Conservation (phyloP, 2,888 invertebrate genomes). For the Himalopsyche anomala region DNA sequence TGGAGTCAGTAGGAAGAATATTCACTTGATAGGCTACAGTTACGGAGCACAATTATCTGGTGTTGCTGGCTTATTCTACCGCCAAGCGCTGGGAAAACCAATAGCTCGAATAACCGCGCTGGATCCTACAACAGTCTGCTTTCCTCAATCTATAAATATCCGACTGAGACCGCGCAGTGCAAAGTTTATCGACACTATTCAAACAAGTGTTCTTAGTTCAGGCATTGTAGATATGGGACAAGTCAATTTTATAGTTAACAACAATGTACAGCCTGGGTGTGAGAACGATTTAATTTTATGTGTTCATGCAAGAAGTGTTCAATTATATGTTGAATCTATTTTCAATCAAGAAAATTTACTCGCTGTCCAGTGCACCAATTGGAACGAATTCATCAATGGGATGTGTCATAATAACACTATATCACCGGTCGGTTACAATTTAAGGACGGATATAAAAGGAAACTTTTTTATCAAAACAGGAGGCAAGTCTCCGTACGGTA, state of each 20-base stretch:
- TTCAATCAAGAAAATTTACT: constrained; percentile 48
- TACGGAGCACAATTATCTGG: constrained; percentile 63
- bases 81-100: constrained; percentile 41
- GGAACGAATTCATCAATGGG: constrained; percentile 45
- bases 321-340: constrained; percentile 58
- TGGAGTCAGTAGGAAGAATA: constrained; percentile 52
- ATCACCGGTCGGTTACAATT: constrained; percentile 49
- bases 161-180: constrained; percentile 55
- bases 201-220: constrained; percentile 61
- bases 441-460: constrained; percentile 50
- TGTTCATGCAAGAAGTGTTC: constrained; percentile 57
- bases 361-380: constrained; percentile 56
- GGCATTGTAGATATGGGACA: constrained; percentile 53
- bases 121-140: constrained; percentile 62
- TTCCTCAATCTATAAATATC: constrained; percentile 41
- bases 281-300: constrained; percentile 46
- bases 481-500: constrained; percentile 44
- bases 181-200: constrained; percentile 60
- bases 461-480: constrained; percentile 51
- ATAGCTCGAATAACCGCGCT: constrained; percentile 60
- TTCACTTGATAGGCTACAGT: constrained; percentile 61
- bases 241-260: constrained; percentile 62
- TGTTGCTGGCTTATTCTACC: constrained; percentile 53
- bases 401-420: constrained; percentile 23
- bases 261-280: constrained; percentile 60